A percentile compares a stretch with the other conserved stretches of the same genome.
Conservation (phyloP, 2,113 vertebrate species). For the Labeo catla region DNA sequence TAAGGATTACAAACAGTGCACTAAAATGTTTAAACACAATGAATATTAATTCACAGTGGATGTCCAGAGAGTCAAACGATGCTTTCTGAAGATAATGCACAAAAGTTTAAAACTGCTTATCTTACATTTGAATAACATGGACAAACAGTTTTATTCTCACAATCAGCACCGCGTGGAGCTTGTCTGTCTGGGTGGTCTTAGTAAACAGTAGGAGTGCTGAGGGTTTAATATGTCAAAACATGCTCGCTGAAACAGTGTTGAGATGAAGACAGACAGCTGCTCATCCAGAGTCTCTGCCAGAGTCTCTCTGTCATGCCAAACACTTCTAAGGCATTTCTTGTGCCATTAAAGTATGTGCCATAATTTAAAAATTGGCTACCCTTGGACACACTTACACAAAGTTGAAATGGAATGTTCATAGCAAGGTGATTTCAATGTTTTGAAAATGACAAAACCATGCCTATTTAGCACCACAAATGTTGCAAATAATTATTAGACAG, state of each 20-base stretch:
- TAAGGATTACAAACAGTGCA: neutral
- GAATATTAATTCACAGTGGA: neutral
- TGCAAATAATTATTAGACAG: neutral
- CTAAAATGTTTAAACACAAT: neutral
- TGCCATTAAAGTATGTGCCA: neutral
- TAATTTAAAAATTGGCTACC: neutral
- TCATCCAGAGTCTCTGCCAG: constrained; percentile 48
- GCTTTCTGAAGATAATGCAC: neutral
- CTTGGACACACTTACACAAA: neutral
- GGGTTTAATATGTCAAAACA: constrained; percentile 59
- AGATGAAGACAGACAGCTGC: constrained; percentile 38
- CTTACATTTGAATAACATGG: neutral
- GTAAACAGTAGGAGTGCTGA: constrained; percentile 56
- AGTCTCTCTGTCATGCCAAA: constrained; percentile 52
- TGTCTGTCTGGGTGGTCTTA: constrained; percentile 47
- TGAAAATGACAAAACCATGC: too few species aligned
- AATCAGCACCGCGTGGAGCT: neutral
- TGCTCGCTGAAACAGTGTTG: neutral
- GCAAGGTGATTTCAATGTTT: too few species aligned
- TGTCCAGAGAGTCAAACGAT: neutral
- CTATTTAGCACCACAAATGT: neutral
- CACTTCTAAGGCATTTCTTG: constrained; percentile 59
- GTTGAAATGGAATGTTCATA: neutral
- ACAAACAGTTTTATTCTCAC: constrained; percentile 15
- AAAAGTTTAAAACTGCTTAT: neutral